Evolutionary conservation across 2,797 vertebrate species (phyloP).

Genomic region (Margarornis squamiger): DNA sequence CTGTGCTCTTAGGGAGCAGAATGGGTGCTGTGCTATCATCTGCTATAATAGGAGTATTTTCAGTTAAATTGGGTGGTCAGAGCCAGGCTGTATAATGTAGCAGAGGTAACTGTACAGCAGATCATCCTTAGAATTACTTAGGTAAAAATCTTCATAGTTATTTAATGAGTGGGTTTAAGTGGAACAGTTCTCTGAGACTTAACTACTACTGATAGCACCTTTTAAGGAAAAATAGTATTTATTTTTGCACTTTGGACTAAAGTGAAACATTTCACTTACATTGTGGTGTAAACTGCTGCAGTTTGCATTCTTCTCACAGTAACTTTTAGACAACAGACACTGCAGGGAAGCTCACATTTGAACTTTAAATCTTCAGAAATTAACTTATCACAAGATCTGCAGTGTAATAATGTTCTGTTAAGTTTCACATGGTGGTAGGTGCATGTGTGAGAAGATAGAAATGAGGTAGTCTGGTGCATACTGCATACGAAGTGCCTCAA

Average conservation of each 20-base stretch:
- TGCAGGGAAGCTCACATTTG: neutral
- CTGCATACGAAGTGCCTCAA: constrained; percentile 45
- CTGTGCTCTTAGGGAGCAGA: constrained; percentile 4
- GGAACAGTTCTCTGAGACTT: constrained; percentile 6
- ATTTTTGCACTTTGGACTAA: constrained; percentile 52
- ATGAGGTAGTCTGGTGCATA: constrained; percentile 13
- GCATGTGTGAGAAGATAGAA: constrained; percentile 5
- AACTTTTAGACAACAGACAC: neutral
- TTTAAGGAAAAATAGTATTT: constrained; percentile 34
- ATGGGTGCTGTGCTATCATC: neutral
- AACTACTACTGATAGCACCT: constrained; percentile 38
- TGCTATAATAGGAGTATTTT: neutral
- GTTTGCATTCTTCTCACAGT: constrained; percentile 5
- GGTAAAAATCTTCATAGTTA: neutral
- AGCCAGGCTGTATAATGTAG: neutral
- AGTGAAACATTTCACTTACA: constrained; percentile 10
- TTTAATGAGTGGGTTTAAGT: neutral
- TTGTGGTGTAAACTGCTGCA: neutral
- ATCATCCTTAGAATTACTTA: neutral
- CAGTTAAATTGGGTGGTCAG: neutral
- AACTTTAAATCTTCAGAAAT: neutral
- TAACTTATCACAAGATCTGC: neutral
- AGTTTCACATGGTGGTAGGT: neutral
- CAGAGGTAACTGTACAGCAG: neutral
- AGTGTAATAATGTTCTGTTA: neutral